Conservation (phyloP, 2,888 invertebrate genomes). For the Dascillus cervinus region DNA sequence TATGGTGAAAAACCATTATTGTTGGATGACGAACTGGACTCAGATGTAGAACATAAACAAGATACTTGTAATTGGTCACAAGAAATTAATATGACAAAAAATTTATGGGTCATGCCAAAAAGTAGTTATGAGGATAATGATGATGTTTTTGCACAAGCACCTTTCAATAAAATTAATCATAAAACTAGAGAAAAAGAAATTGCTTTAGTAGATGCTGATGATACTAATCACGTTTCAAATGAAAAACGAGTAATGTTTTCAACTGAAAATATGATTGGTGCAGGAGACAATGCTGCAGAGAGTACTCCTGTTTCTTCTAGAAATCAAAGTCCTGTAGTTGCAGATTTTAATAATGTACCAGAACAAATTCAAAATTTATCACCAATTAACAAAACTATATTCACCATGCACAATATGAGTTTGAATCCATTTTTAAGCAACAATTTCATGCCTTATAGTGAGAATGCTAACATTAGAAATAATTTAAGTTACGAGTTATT, state of each 20-base stretch:
- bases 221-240: not conserved
- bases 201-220: not conserved
- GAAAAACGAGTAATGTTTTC: not conserved
- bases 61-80: constrained; percentile 26
- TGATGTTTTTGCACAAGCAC: constrained; percentile 65
- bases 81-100: constrained; percentile 20
- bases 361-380: too few species aligned
- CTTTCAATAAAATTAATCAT: constrained; percentile 44
- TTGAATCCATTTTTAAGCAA: constrained; percentile 34
- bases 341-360: too few species aligned
- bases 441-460: too few species aligned
- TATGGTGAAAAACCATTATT: constrained; percentile 69
- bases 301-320: constrained; percentile 1
- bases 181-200: constrained; percentile 10
- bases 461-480: too few species aligned
- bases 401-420: too few species aligned
- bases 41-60: constrained; percentile 44
- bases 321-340: constrained; percentile 8
- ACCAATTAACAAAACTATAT: too few species aligned
- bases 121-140: constrained; percentile 41
- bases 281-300: not conserved
- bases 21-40: constrained; percentile 70
- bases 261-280: too few species aligned
- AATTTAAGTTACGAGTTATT: too few species aligned
- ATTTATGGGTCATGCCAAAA: constrained; percentile 36